phyloP scores from a whole-genome alignment of 2,888 invertebrate species.

The Arge pagana region DNA sequence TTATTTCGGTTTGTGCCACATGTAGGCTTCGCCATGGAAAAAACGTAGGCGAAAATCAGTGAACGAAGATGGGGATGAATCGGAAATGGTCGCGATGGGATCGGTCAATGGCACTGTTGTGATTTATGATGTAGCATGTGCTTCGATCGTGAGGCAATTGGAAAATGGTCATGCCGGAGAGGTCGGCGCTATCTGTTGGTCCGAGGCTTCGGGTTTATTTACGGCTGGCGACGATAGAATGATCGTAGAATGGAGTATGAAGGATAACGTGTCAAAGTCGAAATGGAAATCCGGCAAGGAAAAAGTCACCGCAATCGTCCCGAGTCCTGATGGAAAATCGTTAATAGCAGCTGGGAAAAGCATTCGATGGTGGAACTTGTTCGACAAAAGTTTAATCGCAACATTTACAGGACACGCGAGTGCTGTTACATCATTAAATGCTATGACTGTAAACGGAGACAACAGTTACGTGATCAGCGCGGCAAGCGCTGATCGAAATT shows the following conservation, averaged over 20 bases:
- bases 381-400: slow-evolving; percentile 64
- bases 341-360: slow-evolving; percentile 49
- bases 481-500: slow-evolving; percentile 58
- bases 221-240: slow-evolving; percentile 66
- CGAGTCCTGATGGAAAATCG: slow-evolving; percentile 48
- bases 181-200: slow-evolving; percentile 64
- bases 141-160: slow-evolving; percentile 52
- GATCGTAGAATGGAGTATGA: slow-evolving; percentile 61
- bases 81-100: slow-evolving; percentile 71
- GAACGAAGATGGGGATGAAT: slow-evolving; percentile 47
- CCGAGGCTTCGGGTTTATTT: slow-evolving; percentile 59
- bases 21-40: slow-evolving; percentile 59
- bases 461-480: slow-evolving; percentile 59
- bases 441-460: slow-evolving; percentile 42
- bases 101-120: slow-evolving; percentile 73
- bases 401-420: slow-evolving; percentile 70
- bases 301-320: slow-evolving; percentile 58
- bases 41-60: slow-evolving; percentile 59
- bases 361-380: slow-evolving; percentile 70
- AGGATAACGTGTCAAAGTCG: slow-evolving; percentile 54
- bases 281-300: slow-evolving; percentile 71
- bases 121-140: slow-evolving; percentile 65
- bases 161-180: slow-evolving; percentile 59
- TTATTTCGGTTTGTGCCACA: too few species aligned
- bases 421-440: slow-evolving; percentile 61